Percentiles rank a stretch among this genome's conserved stretches.
Evolutionary conservation across 2,888 invertebrate genomes (phyloP).

Genomic region (Zeuzera pyrina): DNA sequence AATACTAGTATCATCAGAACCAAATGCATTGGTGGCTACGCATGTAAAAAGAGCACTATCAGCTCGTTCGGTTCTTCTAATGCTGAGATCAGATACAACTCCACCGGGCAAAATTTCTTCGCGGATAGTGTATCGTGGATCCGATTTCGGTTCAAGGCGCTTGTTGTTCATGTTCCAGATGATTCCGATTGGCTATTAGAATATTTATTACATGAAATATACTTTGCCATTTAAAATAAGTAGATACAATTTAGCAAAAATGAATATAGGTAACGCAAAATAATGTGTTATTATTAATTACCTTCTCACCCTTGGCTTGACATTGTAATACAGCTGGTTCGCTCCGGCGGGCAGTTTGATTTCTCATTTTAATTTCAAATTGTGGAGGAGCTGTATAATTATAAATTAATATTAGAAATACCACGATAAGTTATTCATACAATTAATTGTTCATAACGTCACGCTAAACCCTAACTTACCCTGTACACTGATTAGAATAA

Average conservation of each 20-base stretch:
- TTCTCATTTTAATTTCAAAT: constrained; percentile 92
- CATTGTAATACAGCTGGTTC: constrained; percentile 94
- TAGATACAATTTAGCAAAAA: not conserved
- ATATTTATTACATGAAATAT: not conserved
- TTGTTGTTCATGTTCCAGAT: constrained; percentile 97
- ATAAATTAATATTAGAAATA: too few species aligned
- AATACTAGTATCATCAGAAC: constrained; percentile 95
- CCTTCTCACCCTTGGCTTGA: constrained; percentile 93
- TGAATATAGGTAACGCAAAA: not conserved
- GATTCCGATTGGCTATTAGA: constrained; percentile 85
- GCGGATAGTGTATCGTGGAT: constrained; percentile 87
- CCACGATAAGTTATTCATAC: not conserved
- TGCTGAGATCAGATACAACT: constrained; percentile 90
- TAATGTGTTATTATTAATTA: constrained; percentile 16
- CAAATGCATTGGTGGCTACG: constrained; percentile 94
- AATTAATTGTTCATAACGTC: not conserved
- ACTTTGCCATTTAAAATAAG: not conserved
- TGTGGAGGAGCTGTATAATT: constrained; percentile 95
- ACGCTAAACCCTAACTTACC: constrained; percentile 66
- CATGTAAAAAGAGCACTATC: constrained; percentile 94
- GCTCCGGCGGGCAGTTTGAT: constrained; percentile 91
- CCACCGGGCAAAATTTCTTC: constrained; percentile 92
- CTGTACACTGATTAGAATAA: constrained; percentile 94
- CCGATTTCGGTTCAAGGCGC: constrained; percentile 90
- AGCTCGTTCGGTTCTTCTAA: constrained; percentile 89